Base-by-base conservation (phyloP, 1,140 invertebrate species). In the Tribolium madens region DNA sequence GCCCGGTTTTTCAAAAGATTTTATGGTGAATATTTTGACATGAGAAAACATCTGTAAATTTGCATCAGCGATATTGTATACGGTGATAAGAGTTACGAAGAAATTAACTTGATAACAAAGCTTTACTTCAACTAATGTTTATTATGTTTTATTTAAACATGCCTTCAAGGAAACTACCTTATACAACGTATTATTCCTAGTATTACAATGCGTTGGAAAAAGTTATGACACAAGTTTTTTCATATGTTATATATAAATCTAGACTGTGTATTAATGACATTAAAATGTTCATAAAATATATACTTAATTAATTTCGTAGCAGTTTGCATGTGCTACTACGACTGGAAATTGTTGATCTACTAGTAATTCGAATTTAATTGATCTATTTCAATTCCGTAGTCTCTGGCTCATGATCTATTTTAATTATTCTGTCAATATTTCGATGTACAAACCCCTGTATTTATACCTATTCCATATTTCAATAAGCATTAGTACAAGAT, bases 1-100 rank as follows among this genome's bases (percentile, higher is more conserved):
- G 50, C 5, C 17, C 15, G 1, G 14, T 18, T 57, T 21, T n/a
- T n/a, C 17, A 18, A 26, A 21, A 9, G 17, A 57, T 57, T 57
- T 57, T 57, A 7, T 57, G 3, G 50, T 9, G n/a, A n/a, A n/a
- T 15, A 6, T 14, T n/a, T 26, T 26, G 21, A 10, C 36, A 10
- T 42, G 36, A 9, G 9, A 42, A 9, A 21, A 57, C 52, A 57
- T 21, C 10, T 57, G 52, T 57, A 57, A 57, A 57, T 57, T 9
- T 57, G 52, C 14, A 17, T 57, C 52, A 17, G n/a, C 52, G 52
- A 57, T 57, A 57, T 57, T 57, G 21, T 21, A 57, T 18, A 57
- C 52, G 1, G 47, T 21, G 52, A 57, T 57, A 57, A 57, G 17
- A 21, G n/a, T 5, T 57, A 57, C 52, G 6, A 9, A n/a, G 17